These are phyloP conservation scores for Dysidea cf. avara DNA, from an alignment of 37 sponge, comb jelly and placozoan genomes.

Conservation along the genomic window DNA sequence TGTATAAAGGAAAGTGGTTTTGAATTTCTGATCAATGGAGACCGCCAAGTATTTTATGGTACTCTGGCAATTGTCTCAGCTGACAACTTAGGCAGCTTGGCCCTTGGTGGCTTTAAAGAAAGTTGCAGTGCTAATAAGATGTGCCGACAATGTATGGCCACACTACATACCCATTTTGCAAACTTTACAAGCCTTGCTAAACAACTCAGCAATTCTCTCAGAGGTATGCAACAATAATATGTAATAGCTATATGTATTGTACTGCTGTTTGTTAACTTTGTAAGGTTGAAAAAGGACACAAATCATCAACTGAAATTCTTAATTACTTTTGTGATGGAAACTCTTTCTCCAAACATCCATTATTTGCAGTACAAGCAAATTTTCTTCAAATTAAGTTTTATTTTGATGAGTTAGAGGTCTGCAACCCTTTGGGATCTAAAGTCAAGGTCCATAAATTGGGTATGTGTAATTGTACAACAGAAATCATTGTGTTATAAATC, in stretches of 20 bases:
- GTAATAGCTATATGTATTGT: neutral
- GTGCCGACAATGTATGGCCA: conserved; percentile 29
- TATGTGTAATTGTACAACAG: neutral
- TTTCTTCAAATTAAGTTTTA: conserved; percentile 19
- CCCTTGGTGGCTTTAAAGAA: conserved; percentile 27
- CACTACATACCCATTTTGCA: conserved; percentile 20
- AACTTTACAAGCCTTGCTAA: conserved; percentile 8
- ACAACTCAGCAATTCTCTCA: conserved; percentile 1
- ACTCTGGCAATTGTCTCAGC: conserved; percentile 18
- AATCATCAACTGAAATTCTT: neutral
- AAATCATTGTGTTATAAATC: too few species aligned
- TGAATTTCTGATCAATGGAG: conserved; percentile 14
- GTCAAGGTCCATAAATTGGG: conserved; percentile 16
- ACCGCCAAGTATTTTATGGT: conserved; percentile 1
- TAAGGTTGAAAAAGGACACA: conserved; percentile 19
- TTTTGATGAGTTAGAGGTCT: conserved; percentile 22
- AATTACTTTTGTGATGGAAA: conserved; percentile 27
- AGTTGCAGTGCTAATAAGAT: neutral
- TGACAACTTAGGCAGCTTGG: conserved; percentile 23
- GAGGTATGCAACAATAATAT: conserved; percentile 3
- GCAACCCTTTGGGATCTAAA: conserved; percentile 30
- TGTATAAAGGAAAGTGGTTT: conserved; percentile 11
- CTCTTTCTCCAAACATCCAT: neutral
- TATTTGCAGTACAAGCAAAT: conserved; percentile 1
- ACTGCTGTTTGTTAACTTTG: neutral